Conservation (phyloP, 2,888 invertebrate genomes). For the Ochlodes sylvanus region DNA sequence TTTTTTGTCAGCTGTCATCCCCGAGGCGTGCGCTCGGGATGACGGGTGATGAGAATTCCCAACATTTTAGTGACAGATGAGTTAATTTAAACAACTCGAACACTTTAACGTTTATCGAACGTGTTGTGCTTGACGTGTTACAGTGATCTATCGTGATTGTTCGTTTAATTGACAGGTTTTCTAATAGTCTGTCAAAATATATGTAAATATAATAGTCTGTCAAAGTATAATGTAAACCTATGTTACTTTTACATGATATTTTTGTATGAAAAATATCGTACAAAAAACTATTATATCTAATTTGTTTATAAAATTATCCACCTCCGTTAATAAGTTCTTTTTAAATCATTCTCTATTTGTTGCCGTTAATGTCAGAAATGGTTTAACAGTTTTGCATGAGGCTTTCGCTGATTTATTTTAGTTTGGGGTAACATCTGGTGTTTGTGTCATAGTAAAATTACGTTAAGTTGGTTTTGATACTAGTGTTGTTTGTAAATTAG, state of each 20-base stretch:
- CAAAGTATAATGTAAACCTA: neutral
- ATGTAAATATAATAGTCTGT: neutral
- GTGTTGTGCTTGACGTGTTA: conserved; percentile 20
- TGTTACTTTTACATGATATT: no score
- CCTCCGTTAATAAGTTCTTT: neutral
- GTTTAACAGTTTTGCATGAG: no score
- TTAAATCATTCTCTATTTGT: no score
- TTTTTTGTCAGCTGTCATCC: conserved; percentile 62
- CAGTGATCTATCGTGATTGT: conserved; percentile 18
- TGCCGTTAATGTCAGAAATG: no score
- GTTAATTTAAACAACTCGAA: conserved; percentile 66
- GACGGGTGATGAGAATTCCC: conserved; percentile 70
- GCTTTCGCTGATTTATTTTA: no score
- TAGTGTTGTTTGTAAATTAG: no score
- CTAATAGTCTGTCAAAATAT: conserved; percentile 8
- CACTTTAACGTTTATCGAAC: conserved; percentile 24
- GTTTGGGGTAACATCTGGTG: no score
- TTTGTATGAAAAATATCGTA: no score
- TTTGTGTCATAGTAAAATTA: no score
- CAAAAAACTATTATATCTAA: no score
- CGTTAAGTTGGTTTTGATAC: no score
- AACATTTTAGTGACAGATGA: conserved; percentile 72
- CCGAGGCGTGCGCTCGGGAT: conserved; percentile 55
- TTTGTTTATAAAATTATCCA: no score
- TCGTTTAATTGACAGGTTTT: conserved; percentile 14